Percentiles rank a stretch among this genome's conserved stretches.
Conservation (phyloP, 2,888 invertebrate genomes). For the Thalpophila matura region DNA sequence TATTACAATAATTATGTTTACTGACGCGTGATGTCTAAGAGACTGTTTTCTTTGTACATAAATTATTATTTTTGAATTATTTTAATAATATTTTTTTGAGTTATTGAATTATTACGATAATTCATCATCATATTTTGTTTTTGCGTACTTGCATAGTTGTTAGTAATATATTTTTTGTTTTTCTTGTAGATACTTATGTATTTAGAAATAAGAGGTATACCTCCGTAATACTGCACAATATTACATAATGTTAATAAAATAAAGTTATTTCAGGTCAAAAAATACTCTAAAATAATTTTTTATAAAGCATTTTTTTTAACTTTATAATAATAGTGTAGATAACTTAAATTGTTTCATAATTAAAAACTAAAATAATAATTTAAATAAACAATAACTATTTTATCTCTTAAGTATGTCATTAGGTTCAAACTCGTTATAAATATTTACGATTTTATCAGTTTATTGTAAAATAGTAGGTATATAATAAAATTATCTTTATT, state of each 20-base stretch:
- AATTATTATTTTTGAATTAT: neutral
- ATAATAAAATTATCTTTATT: slow-evolving; percentile 25
- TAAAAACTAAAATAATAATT: slow-evolving; percentile 5
- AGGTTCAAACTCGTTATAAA: slow-evolving; percentile 31
- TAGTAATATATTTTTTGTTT: too few species aligned
- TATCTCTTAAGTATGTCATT: slow-evolving; percentile 19
- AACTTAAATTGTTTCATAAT: slow-evolving; percentile 12
- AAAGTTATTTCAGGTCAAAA: too few species aligned
- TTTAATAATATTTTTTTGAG: neutral
- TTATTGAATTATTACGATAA: neutral
- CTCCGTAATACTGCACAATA: too few species aligned
- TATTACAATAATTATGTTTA: slow-evolving; percentile 27
- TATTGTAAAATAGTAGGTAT: slow-evolving; percentile 16
- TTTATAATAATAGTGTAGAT: neutral
- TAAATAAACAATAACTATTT: slow-evolving; percentile 12
- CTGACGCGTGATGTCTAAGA: neutral
- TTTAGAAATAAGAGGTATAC: too few species aligned
- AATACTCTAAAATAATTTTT: too few species aligned
- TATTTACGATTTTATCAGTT: slow-evolving; percentile 32
- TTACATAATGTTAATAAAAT: too few species aligned
- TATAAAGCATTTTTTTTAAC: neutral
- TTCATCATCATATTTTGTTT: neutral
- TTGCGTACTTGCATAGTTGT: too few species aligned
- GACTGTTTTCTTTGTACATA: neutral
- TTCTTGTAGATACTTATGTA: too few species aligned